These are phyloP conservation scores for Eupithecia subumbrata DNA, from an alignment of 2,888 invertebrate species.

Conservation along the genomic window DNA sequence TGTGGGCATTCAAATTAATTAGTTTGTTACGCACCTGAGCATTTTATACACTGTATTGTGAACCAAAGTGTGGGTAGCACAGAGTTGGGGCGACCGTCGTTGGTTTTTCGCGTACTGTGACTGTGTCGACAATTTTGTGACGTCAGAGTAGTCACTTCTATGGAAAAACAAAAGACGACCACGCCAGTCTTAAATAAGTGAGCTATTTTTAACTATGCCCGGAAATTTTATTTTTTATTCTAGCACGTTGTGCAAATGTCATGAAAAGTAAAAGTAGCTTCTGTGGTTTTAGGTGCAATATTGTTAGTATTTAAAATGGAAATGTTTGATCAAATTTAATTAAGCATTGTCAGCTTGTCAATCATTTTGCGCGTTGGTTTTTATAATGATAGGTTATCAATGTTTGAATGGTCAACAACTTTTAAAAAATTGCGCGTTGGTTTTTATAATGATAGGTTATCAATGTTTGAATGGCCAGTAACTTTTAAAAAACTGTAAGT, in stretches of 20 bases:
- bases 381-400: constrained; percentile 59
- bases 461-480: constrained; percentile 52
- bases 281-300: constrained; percentile 6
- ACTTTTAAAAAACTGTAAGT: constrained; percentile 46
- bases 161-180: background rate
- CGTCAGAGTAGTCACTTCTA: background rate
- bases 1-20: constrained; percentile 83
- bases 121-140: background rate
- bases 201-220: too few relatives aligned
- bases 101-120: background rate
- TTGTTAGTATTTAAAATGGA: constrained; percentile 47
- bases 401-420: constrained; percentile 53
- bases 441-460: constrained; percentile 60
- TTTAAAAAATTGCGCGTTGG: constrained; percentile 52
- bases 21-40: constrained; percentile 83
- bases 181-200: too few relatives aligned
- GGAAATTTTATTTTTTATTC: too few relatives aligned
- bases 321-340: constrained; percentile 63
- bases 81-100: background rate
- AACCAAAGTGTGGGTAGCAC: background rate
- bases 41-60: constrained; percentile 64
- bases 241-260: background rate
- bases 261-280: background rate
- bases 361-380: constrained; percentile 55
- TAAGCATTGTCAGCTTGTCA: constrained; percentile 60